Base-by-base conservation (phyloP, 2,888 invertebrate species). In the Agrochola lychnidis region DNA sequence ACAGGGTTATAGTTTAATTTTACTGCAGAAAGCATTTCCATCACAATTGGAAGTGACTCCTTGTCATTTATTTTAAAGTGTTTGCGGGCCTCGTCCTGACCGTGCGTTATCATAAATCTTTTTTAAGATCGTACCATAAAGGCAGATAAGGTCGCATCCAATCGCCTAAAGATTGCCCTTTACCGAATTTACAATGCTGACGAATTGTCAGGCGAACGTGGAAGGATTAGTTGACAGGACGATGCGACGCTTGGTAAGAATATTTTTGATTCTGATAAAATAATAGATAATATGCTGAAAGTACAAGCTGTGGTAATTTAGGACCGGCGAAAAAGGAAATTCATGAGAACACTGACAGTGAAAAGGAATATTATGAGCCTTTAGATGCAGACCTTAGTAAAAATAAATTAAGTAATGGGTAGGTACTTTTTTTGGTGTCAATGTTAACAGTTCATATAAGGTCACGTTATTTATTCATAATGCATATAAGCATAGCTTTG, bases 51-150 rank as follows among this genome's bases (percentile, higher is more conserved):
- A 95, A 94, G 95, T 94, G 94, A 96, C 96, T 96, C 90, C 96
- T 96, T 96, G 96, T 96, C 96, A 96, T 96, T 96, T 96, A 96
- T 96, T 96, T 96, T 95, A 95, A 96, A 95, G 94, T 95, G 95
- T 96, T 94, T 94, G 95, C 94, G 95, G 93, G 93, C 90, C 91
- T 91, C 93, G 92, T 92, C 92, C 93, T 92, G 94, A 89, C 91
- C 95, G 96, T 96, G 96, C 93, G 96, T 96, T 96, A 96, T 96
- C 96, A 96, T 96, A 96, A 96, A 96, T 96, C 96, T 96, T 95
- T 93, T 95, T 96, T 96, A 96, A 96, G 96, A 96, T 96, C 95
- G 93, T 89, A 93, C 95, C 95, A 96, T 96, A 96, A 96, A 96
- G 91, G 90, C 90, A 96, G 96, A 96, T 96, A 96, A 96, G 96